Evolutionary conservation across 2,797 vertebrate genomes (phyloP).

Genomic region (Lycodopsis pacificus): DNA sequence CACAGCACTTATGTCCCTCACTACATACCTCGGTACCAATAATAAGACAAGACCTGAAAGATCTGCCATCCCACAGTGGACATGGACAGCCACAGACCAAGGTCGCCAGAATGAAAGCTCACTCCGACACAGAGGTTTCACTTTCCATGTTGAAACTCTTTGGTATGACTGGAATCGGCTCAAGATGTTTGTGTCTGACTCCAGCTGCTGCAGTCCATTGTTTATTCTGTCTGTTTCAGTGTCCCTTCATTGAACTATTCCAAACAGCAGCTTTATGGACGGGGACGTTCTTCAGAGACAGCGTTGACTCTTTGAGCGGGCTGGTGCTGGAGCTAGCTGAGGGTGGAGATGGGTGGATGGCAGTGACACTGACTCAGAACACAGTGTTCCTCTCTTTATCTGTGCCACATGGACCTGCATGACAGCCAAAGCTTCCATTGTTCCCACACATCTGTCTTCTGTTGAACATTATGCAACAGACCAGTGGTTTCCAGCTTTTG

Average conservation of each 20-base stretch:
- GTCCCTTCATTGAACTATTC: slow-evolving; percentile 3
- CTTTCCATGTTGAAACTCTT: slow-evolving; percentile 4
- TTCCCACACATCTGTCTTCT: slow-evolving; percentile 36
- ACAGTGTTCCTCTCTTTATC: slow-evolving; percentile 22
- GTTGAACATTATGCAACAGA: slow-evolving; percentile 29
- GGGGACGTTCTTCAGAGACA: not conserved
- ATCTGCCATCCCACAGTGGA: slow-evolving; percentile 13
- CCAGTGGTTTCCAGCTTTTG: slow-evolving; percentile 1
- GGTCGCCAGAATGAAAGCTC: not conserved
- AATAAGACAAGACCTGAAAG: slow-evolving; percentile 2
- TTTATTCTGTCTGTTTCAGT: slow-evolving; percentile 29
- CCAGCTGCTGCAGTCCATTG: slow-evolving; percentile 20
- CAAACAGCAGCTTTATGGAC: not conserved
- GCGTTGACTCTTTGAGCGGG: not conserved
- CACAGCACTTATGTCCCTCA: slow-evolving; percentile 18
- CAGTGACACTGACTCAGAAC: slow-evolving; percentile 14
- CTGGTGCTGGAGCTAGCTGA: slow-evolving; percentile 7
- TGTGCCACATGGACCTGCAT: slow-evolving; percentile 16
- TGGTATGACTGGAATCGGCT: slow-evolving; percentile 16
- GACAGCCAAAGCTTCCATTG: slow-evolving; percentile 8
- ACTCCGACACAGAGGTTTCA: not conserved
- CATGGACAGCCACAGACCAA: not conserved
- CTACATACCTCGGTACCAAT: slow-evolving; percentile 19
- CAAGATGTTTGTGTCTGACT: slow-evolving; percentile 21
- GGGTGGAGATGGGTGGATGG: not conserved